Percentiles rank a stretch among this genome's conserved stretches.
These are phyloP conservation scores for Cydia strobilella DNA, from an alignment of 1,140 invertebrate genomes.

Conservation along the genomic window DNA sequence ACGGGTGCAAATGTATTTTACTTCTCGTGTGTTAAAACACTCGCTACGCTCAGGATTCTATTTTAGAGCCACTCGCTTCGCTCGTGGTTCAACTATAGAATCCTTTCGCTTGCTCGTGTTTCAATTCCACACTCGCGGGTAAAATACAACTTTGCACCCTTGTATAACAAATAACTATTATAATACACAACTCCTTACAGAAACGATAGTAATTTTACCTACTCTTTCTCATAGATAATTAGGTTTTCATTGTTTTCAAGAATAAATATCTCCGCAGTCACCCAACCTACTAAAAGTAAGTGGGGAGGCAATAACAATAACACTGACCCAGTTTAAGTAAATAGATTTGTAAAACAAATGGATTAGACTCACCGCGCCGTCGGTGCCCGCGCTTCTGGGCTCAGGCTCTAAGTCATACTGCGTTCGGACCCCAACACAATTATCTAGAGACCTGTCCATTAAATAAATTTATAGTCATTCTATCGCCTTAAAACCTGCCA, in stretches of 20 bases:
- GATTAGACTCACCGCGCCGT: conserved; percentile 55
- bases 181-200: no score
- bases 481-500: not conserved
- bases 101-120: no score
- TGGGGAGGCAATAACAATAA: not conserved
- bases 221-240: not conserved
- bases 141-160: no score
- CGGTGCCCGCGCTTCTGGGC: conserved; percentile 52
- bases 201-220: no score
- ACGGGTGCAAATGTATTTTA: no score
- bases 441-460: conserved; percentile 58
- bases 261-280: not conserved
- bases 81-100: no score
- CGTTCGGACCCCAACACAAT: conserved; percentile 53
- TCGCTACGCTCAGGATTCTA: no score
- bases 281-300: not conserved
- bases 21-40: no score
- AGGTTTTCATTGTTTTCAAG: not conserved
- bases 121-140: no score
- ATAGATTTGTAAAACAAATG: not conserved
- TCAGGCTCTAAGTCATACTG: conserved; percentile 65
- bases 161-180: no score
- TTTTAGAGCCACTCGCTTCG: no score
- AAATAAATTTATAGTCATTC: conserved; percentile 12
- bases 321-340: not conserved